Conservation (phyloP, 2,113 vertebrate genomes). For the Eclectus roratus region DNA sequence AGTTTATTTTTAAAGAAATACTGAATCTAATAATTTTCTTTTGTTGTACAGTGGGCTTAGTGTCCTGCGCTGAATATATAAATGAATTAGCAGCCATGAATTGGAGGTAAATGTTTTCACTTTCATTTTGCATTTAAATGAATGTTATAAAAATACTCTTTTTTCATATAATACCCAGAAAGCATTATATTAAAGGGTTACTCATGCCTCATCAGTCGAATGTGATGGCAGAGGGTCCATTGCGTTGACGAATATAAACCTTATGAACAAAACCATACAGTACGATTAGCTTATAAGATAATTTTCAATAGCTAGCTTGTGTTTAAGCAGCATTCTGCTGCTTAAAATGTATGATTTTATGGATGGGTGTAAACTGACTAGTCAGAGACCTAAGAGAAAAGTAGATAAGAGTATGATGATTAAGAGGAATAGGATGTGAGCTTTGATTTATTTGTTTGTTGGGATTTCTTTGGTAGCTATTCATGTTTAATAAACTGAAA, state of each 20-base stretch:
- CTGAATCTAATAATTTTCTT: background rate
- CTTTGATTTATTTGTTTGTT: background rate
- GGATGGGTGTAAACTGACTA: background rate
- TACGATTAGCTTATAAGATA: background rate
- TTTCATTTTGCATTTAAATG: background rate
- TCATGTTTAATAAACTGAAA: background rate
- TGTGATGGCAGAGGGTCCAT: background rate
- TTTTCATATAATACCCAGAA: background rate
- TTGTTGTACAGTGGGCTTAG: slow-evolving; percentile 77
- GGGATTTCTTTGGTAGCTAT: background rate
- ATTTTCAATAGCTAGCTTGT: background rate
- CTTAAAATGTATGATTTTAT: background rate
- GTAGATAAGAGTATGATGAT: background rate
- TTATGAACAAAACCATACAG: background rate
- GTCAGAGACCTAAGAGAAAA: background rate
- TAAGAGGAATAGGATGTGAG: background rate
- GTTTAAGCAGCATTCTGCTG: background rate
- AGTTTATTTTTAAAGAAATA: background rate
- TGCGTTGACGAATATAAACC: background rate
- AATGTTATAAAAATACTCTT: background rate
- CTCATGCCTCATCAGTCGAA: background rate
- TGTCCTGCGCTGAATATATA: slow-evolving; percentile 89
- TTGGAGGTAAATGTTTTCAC: slow-evolving; percentile 83
- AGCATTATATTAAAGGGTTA: background rate
- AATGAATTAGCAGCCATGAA: slow-evolving; percentile 94